Base-by-base conservation (phyloP, 2,797 vertebrate genomes). In the Coregonus suidteri region DNA sequence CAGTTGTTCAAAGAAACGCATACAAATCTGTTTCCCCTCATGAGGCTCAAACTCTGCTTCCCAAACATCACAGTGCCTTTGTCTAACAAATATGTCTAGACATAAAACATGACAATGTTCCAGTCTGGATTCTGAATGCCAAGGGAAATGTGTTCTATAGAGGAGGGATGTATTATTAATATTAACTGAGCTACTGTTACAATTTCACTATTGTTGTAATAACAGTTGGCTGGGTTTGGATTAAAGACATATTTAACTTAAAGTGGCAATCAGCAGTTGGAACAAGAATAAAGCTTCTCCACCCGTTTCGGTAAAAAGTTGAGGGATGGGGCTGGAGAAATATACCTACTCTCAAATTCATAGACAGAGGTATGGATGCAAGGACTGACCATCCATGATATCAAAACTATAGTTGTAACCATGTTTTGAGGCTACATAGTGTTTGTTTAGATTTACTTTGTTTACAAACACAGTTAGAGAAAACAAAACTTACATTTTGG, bases 61-160 rank as follows among this genome's bases (percentile, higher is more conserved):
- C 15, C 30, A 31, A 74, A 62, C 31, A 75, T 41, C 41, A 52
- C 64, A 52, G 15, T 25, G 64, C 41, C 51, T 52, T 68, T 35
- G 41, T 76, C 64, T 52, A 30, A 34, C 18, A 74, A 74, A 74
- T 34, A 9, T 64, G 73, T 64, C 73, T 74, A 64, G 59, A 74
- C 56, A 47, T 14, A 14, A 35, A 74, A 65, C 64, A 25, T 73
- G 53, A 74, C 35, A 47, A 74, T 47, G 56, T 74, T 64, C 73
- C n/a, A 64, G 34, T 74, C 34, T 15, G 34, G 73, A 37, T 51
- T 74, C 20, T 51, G 75, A 68, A 69, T 34, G 47, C 34, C 73
- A 75, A 51, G n/a, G 34, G 72, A n/a, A 52, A 18, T n/a, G 54
- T 35, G 67, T 41, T 35, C 35, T 41, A 35, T 30, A 69, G 67